These are phyloP conservation scores for Anoncus sp. DNA, from an alignment of 2,888 invertebrate species.

Conservation along the genomic window DNA sequence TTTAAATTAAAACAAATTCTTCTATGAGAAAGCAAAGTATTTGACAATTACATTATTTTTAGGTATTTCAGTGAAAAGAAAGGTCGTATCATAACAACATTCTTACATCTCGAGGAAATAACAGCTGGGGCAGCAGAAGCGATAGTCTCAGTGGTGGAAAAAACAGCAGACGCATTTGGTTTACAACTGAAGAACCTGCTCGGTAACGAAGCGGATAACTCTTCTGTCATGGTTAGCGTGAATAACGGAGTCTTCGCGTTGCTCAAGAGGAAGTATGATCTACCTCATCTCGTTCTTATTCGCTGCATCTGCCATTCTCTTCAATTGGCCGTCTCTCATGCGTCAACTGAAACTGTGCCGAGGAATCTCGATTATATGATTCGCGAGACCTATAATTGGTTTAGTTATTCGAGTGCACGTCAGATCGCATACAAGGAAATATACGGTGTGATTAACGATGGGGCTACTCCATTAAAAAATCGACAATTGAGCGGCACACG, in stretches of 20 bases:
- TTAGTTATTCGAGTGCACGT: slow-evolving; percentile 69
- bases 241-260: slow-evolving; percentile 72
- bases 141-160: too few species aligned
- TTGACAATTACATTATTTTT: too few species aligned
- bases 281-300: slow-evolving; percentile 69
- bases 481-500: slow-evolving; percentile 68
- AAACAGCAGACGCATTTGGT: too few species aligned
- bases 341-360: slow-evolving; percentile 71
- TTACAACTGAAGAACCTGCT: slow-evolving; percentile 53
- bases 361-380: slow-evolving; percentile 72
- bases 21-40: too few species aligned
- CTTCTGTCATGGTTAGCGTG: slow-evolving; percentile 74
- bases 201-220: slow-evolving; percentile 76
- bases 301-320: slow-evolving; percentile 64
- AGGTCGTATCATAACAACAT: too few species aligned
- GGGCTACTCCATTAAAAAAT: slow-evolving; percentile 73
- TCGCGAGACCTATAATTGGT: slow-evolving; percentile 76
- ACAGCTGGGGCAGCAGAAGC: too few species aligned
- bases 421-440: slow-evolving; percentile 69
- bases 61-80: too few species aligned
- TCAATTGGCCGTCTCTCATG: slow-evolving; percentile 74
- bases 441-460: slow-evolving; percentile 72
- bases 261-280: slow-evolving; percentile 66
- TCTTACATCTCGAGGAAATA: too few species aligned
- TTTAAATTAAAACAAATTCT: too few species aligned